Evolutionary conservation across 2,113 vertebrate genomes (phyloP), one percentile per base, ranked within the genome.

Genomic region (Pagrus major): DNA sequence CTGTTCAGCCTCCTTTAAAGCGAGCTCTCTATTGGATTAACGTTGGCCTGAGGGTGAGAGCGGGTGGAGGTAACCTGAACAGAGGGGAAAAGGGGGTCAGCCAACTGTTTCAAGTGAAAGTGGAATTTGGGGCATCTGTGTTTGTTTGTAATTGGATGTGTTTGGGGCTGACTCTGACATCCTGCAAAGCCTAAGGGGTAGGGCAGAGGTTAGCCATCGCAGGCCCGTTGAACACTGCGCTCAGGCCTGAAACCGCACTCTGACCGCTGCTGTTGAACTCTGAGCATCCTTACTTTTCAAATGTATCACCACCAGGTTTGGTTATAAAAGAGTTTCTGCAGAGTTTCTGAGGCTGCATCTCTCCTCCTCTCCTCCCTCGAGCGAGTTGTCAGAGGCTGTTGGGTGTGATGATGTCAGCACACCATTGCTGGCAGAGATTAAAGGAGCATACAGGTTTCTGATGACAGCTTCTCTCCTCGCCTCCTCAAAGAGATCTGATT

Each of bases 61-160:
- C 63, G 86, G 86, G 82, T 44, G 86, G 81, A 86, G 78, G 85
- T 86, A 89, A 89, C 84, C 85, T 83, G 71, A 89, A 88, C 79
- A 87, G 83, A 87, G 87, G 88, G 76, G 80, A 85, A 77, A 72
- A 61, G 39, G 73, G 76, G 89, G 91, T 88, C 90, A 86, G 58
- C n/a, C 78, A 70, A 94, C 92, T 94, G 94, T 92, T 94, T 93
- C 87, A 90, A 94, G 90, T 92, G 89, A 93, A 91, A 89, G 84
- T 88, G 92, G 93, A 94, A 95, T 94, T 90, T 55, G 58, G 79
- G 86, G 91, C 88, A 93, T 93, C 81, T 93, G 88, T 93, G 88
- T 93, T 94, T 93, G 93, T 93, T 93, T 93, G 91, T 91, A 81
- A 88, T 89, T 81, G 87, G 68, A 63, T 88, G 78, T 92, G 87